phyloP scores from a whole-genome alignment of 2,113 vertebrate species.

The Embiotoca jacksoni region DNA sequence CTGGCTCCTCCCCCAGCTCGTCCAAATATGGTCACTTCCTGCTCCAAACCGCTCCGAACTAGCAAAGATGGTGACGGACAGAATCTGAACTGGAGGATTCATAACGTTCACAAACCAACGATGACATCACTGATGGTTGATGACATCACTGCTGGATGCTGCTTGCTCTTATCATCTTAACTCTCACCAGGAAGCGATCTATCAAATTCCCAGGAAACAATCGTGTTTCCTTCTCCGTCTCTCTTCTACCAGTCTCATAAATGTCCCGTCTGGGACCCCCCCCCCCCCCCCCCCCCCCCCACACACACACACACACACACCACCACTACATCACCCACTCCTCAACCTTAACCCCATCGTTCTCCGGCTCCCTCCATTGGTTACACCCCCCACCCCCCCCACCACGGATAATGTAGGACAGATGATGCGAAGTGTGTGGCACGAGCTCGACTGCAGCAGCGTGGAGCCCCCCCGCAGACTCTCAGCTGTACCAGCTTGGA shows the following conservation, averaged over 20 bases:
- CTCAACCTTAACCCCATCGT: background rate
- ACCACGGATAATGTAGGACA: slow-evolving; percentile 61
- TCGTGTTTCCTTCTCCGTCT: background rate
- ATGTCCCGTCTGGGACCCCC: background rate
- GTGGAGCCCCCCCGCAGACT: slow-evolving; percentile 20
- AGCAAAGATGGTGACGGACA: too few species aligned
- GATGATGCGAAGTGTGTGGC: slow-evolving; percentile 21
- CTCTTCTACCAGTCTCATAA: background rate
- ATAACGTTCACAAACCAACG: too few species aligned
- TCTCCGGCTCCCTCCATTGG: slow-evolving; percentile 9
- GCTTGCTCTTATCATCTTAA: too few species aligned
- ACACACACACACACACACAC: background rate
- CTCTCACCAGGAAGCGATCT: too few species aligned
- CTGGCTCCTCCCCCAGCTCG: too few species aligned
- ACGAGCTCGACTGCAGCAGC: background rate
- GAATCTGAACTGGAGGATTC: too few species aligned
- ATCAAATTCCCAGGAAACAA: too few species aligned
- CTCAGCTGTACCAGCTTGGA: slow-evolving; percentile 29
- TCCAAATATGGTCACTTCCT: too few species aligned
- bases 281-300: background rate
- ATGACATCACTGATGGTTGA: too few species aligned
- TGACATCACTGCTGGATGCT: too few species aligned
- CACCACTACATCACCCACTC: slow-evolving; percentile 21
- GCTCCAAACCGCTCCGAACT: too few species aligned
- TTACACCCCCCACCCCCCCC: background rate